Evolutionary conservation across 1,140 invertebrate species (phyloP).

Genomic region (Nymphalis io): DNA sequence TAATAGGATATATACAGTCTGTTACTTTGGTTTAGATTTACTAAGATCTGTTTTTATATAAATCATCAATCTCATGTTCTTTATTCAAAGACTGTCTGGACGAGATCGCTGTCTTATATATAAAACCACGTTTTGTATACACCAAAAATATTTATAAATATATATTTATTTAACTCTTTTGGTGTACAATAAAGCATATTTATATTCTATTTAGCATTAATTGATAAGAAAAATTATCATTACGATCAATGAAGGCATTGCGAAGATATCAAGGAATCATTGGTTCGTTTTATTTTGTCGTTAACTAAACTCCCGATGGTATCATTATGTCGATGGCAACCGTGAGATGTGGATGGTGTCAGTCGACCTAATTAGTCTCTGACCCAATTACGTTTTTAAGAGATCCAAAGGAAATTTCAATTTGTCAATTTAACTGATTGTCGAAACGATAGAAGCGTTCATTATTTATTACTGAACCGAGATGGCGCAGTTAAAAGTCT

Average conservation of each 20-base stretch:
- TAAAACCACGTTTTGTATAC: too few relatives aligned
- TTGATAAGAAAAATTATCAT: constrained; percentile 4
- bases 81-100: too few relatives aligned
- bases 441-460: background rate
- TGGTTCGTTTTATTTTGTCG: constrained; percentile 47
- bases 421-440: constrained; percentile 27
- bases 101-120: too few relatives aligned
- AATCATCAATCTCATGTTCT: too few relatives aligned
- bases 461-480: background rate
- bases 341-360: constrained; percentile 63
- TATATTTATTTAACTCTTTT: too few relatives aligned
- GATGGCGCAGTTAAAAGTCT: too few relatives aligned
- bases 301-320: constrained; percentile 62
- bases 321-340: constrained; percentile 56
- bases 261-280: constrained; percentile 32
- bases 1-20: too few relatives aligned
- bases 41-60: too few relatives aligned
- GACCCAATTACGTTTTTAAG: constrained; percentile 71
- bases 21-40: too few relatives aligned
- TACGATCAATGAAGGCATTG: constrained; percentile 24
- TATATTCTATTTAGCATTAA: too few relatives aligned
- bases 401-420: constrained; percentile 19
- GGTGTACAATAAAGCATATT: too few relatives aligned
- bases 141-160: too few relatives aligned
- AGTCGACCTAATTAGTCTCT: constrained; percentile 69